A percentile compares a stretch with the other conserved stretches of the same genome.
Conservation (phyloP, 2,888 invertebrate species). For the Drosophila gaucha region DNA sequence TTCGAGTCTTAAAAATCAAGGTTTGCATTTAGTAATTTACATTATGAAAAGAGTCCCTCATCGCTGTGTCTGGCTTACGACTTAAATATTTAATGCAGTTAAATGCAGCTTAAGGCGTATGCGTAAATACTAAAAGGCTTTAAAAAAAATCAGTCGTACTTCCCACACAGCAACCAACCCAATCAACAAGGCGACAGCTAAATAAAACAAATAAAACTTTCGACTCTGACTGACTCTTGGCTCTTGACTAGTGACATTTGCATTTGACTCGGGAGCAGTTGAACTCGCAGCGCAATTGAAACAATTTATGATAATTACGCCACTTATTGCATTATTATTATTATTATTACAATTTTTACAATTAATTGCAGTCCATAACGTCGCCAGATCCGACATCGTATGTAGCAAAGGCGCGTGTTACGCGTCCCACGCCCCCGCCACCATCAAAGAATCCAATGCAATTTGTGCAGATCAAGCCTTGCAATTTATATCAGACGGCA, state of each 20-base stretch:
- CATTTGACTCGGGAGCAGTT: slow-evolving; percentile 42
- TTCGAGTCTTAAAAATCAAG: too few relatives aligned
- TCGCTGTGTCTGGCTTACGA: too few relatives aligned
- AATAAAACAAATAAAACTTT: slow-evolving; percentile 8
- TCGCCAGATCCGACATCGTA: slow-evolving; percentile 84
- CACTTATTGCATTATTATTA: slow-evolving; percentile 52
- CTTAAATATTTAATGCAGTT: too few relatives aligned
- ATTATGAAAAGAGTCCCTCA: too few relatives aligned
- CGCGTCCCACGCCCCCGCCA: slow-evolving; percentile 91
- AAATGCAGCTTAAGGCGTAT: slow-evolving; percentile 60
- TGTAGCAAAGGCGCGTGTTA: slow-evolving; percentile 86
- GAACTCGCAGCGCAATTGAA: slow-evolving; percentile 48
- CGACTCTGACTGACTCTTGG: slow-evolving; percentile 22
- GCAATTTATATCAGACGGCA: slow-evolving; percentile 93
- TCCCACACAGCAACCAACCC: slow-evolving; percentile 35
- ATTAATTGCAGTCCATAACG: slow-evolving; percentile 82
- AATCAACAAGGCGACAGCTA: slow-evolving; percentile 8
- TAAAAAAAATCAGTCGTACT: too few relatives aligned
- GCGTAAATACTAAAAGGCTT: slow-evolving; percentile 57
- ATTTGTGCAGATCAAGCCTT: slow-evolving; percentile 95
- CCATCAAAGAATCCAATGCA: slow-evolving; percentile 94
- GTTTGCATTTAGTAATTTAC: too few relatives aligned
- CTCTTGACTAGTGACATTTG: slow-evolving; percentile 50
- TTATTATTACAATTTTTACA: slow-evolving; percentile 38
- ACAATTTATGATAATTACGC: slow-evolving; percentile 62